phyloP scores from a whole-genome alignment of 1,140 invertebrate genomes.

The Drosophila nigrodunni region DNA sequence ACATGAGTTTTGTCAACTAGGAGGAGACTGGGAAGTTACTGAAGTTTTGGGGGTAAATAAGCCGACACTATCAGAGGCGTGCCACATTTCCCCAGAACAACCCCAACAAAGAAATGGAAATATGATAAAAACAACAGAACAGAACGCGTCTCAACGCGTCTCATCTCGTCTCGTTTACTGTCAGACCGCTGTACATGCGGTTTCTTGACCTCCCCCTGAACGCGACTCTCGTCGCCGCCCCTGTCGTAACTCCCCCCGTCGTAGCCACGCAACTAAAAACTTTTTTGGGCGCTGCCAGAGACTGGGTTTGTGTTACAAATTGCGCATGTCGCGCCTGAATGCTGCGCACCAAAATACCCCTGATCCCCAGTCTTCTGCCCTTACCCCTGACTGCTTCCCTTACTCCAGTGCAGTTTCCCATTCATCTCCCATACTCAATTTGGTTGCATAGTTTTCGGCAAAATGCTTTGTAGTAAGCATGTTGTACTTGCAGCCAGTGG shows the following conservation, averaged over 20 bases:
- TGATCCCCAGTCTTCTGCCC: not conserved
- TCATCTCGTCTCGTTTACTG: slow-evolving; percentile 15
- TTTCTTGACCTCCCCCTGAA: slow-evolving; percentile 78
- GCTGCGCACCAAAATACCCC: slow-evolving; percentile 37
- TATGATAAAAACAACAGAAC: slow-evolving; percentile 24
- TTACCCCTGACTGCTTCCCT: not conserved
- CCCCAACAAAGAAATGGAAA: slow-evolving; percentile 19
- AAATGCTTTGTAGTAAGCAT: slow-evolving; percentile 51
- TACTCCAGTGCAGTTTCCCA: not conserved
- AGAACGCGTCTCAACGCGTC: slow-evolving; percentile 1
- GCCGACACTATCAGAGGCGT: slow-evolving; percentile 47
- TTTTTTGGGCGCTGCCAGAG: slow-evolving; percentile 78
- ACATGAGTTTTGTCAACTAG: slow-evolving; percentile 39
- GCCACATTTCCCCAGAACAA: slow-evolving; percentile 49
- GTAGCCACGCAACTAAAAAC: slow-evolving; percentile 35
- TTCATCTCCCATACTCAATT: not conserved
- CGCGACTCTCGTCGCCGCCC: not conserved
- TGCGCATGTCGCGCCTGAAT: slow-evolving; percentile 81
- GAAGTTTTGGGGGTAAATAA: slow-evolving; percentile 56
- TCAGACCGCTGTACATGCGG: slow-evolving; percentile 51
- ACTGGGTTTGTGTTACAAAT: slow-evolving; percentile 85
- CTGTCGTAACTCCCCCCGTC: not conserved
- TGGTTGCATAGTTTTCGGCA: slow-evolving; percentile 60
- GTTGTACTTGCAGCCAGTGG: slow-evolving; percentile 2
- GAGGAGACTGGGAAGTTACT: not conserved